Evolutionary conservation across 2,888 invertebrate species (phyloP), one percentile per base, ranked within the genome.

Genomic region (Phengaris arion): DNA sequence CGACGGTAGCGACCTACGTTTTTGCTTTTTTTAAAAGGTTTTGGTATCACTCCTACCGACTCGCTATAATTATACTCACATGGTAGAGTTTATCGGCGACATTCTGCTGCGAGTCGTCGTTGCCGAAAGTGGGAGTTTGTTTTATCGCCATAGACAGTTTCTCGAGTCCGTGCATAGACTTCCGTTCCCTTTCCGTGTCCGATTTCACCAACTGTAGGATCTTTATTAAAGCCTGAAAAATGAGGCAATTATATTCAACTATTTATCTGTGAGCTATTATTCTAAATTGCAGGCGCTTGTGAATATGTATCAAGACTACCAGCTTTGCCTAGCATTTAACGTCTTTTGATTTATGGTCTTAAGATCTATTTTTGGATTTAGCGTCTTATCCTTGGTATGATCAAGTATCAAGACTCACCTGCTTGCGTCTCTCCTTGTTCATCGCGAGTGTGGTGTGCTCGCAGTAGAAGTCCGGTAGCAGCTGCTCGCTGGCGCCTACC

Each of bases 391-490:
- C 35, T 48, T 48, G 7, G 8, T 4, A 7, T 48, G 6, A 8
- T 48, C 48, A 48, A 7, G 48, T 48, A 48, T 48, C 48, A 48
- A 48, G 48, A 48, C 48, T 48, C 77, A 96, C 96, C 92, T 97
- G 96, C 91, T 97, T 97, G 83, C 98, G 95, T 78, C 98, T 94
- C 84, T 98, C 98, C 75, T 96, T 94, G 87, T 98, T 98, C 98
- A 99, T 98, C 51, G 97, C 97, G 82, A 98, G 94, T 2, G 97
- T 97, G 80, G 97, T 96, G 90, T 99, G 98, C 87, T 99, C 98
- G 82, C 98, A 98, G 90, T 98, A 98, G 93, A 98, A 98, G 90
- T 98, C 98, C 0, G 98, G 98, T 79, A 99, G 91, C 75, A 98
- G 94, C 87, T 98, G 98, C 85, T 98, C 98, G 80, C 94, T 94